These are phyloP conservation scores for Metridium senile DNA, from an alignment of 92 coral and sea anemone genomes.

Conservation along the genomic window DNA sequence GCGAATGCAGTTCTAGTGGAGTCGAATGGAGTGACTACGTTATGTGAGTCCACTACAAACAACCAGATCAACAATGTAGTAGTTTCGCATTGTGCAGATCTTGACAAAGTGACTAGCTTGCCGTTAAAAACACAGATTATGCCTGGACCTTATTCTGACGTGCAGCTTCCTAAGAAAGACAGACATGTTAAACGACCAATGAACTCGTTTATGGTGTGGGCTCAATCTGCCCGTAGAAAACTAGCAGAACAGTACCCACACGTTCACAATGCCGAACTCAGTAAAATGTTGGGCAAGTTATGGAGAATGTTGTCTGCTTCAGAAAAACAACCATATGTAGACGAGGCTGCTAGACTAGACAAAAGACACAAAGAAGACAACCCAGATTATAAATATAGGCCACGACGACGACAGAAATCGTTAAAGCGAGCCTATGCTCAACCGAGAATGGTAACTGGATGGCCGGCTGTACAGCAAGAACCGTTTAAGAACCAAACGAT, in stretches of 20 bases:
- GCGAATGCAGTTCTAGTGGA: conserved; percentile 70
- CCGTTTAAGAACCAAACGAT: conserved; percentile 67
- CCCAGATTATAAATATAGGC: conserved; percentile 96
- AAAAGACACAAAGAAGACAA: conserved; percentile 96
- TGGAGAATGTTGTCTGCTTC: conserved; percentile 99
- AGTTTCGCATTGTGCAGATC: conserved; percentile 79
- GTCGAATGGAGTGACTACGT: conserved; percentile 66
- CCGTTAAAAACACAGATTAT: conserved; percentile 85
- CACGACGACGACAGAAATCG: conserved; percentile 89
- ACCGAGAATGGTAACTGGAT: conserved; percentile 77
- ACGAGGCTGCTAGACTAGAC: conserved; percentile 98
- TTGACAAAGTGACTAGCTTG: conserved; percentile 82
- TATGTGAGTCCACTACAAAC: conserved; percentile 64
- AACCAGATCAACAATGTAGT: conserved; percentile 74
- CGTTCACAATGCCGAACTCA: conserved; percentile 98
- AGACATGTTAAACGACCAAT: conserved; percentile 92
- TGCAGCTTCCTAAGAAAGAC: conserved; percentile 93
- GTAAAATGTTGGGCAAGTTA: conserved; percentile 98
- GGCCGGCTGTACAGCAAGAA: conserved; percentile 72
- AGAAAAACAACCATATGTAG: conserved; percentile 98
- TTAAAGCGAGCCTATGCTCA: conserved; percentile 96
- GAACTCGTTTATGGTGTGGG: conserved; percentile 99
- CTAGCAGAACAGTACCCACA: conserved; percentile 99
- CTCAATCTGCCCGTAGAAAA: conserved; percentile 93
- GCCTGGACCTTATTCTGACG: conserved; percentile 94